Evolutionary conservation across 1,140 invertebrate species (phyloP), one percentile per base, ranked within the genome.

Genomic region (Orchesella cincta): DNA sequence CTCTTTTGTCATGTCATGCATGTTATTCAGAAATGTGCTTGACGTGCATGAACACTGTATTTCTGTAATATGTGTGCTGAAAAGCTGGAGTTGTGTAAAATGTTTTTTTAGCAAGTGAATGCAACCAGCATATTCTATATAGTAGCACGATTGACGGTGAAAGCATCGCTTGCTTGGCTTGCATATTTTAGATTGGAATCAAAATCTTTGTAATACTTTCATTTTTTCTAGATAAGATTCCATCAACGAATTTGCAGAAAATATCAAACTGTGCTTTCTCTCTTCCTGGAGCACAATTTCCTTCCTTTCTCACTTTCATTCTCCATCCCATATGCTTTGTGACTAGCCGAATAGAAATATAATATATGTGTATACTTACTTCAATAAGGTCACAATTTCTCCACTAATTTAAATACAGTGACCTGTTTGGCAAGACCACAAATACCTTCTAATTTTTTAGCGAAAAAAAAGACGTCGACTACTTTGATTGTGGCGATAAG

Each of bases 151-250:
- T 46, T 31, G 62, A 67, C 62, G 62, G 62, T 67, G 62, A 67
- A 67, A 67, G 62, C 62, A 67, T 67, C 62, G 3, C 12, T 67
- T 67, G 62, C 62, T 67, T 67, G 26, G 28, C 62, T 67, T 67
- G 62, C 62, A 67, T 67, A 67, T 67, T 67, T 67, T 67, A 67
- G 62, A 67, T 67, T 33, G 62, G 23, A 67, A 67, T 67, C 62
- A 67, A 67, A 67, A 67, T 67, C 62, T 67, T 67, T 29, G 62
- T 67, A 67, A 23, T 29, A 67, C 3, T 67, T n/a, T 31, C 62
- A 33, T 31, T 12, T 14, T 67, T 67, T 67, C 8, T 12, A 67
- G 62, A 67, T 67, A 67, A 67, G 62, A 67, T 12, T 67, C 23
- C 54, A 67, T 67, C 26, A 67, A 67, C 62, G 12, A 67, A 14